phyloP scores from a whole-genome alignment of 2,888 invertebrate species.

The Dicycla oo region DNA sequence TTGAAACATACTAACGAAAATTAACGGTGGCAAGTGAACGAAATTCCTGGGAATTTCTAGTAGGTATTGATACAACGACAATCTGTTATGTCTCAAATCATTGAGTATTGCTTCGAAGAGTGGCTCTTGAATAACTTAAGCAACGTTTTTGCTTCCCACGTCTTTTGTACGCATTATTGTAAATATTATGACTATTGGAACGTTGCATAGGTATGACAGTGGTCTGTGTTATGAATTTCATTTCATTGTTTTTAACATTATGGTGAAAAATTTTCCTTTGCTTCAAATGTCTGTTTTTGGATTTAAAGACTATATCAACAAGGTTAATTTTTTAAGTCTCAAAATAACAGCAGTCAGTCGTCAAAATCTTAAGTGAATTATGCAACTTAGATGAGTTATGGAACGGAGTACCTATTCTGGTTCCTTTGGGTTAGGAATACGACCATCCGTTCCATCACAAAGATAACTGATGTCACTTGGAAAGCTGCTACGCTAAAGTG shows the following conservation, averaged over 20 bases:
- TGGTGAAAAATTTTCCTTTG: background rate
- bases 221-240: slow-evolving; percentile 32
- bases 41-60: slow-evolving; percentile 17
- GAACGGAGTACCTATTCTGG: too few species aligned
- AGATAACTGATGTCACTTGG: too few species aligned
- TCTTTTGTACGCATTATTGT: slow-evolving; percentile 63
- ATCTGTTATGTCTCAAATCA: slow-evolving; percentile 58
- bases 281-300: too few species aligned
- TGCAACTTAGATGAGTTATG: too few species aligned
- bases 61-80: slow-evolving; percentile 47
- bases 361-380: too few species aligned
- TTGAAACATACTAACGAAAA: background rate
- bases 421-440: too few species aligned
- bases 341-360: too few species aligned
- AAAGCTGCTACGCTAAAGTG: too few species aligned
- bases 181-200: slow-evolving; percentile 66
- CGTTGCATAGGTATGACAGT: slow-evolving; percentile 24
- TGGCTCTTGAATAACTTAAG: slow-evolving; percentile 61
- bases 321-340: too few species aligned
- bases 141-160: slow-evolving; percentile 70
- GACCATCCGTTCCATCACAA: too few species aligned
- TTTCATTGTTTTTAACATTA: slow-evolving; percentile 43
- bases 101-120: slow-evolving; percentile 50
- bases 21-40: slow-evolving; percentile 12
- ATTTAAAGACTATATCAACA: too few species aligned